phyloP scores from a whole-genome alignment of 2,113 vertebrate species.

The Willisornis vidua region DNA sequence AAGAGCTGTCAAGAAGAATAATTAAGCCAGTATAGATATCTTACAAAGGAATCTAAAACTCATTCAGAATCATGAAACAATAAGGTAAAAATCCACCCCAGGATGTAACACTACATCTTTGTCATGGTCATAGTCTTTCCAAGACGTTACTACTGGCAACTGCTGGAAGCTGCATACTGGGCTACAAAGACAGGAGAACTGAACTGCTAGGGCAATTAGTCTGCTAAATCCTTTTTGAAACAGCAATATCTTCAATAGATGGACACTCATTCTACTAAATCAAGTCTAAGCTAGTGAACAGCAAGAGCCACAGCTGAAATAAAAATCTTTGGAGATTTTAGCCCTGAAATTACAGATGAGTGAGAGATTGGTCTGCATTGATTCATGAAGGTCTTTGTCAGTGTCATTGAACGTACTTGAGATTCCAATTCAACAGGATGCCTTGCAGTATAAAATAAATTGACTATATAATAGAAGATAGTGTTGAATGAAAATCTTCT shows the following conservation, averaged over 20 bases:
- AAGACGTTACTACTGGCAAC: background rate
- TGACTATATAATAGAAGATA: background rate
- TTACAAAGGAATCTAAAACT: background rate
- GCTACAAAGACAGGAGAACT: background rate
- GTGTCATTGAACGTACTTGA: background rate
- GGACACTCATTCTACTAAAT: background rate
- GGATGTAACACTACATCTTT: background rate
- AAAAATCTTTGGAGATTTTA: background rate
- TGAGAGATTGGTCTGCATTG: background rate
- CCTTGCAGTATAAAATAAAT: background rate
- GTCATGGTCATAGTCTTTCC: background rate
- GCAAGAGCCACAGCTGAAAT: background rate
- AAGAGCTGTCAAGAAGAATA: background rate
- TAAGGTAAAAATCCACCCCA: background rate
- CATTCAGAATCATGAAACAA: background rate
- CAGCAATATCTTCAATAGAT: background rate
- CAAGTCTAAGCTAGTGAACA: background rate
- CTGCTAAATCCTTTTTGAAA: background rate
- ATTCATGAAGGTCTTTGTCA: background rate
- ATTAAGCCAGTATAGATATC: background rate
- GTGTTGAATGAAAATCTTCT: background rate
- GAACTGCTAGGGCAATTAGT: background rate
- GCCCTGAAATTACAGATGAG: background rate
- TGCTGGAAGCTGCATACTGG: background rate
- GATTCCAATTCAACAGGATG: background rate